A percentile compares a stretch with the other conserved stretches of the same genome.
Conservation (phyloP, 2,113 vertebrate genomes). For the Manacus vitellinus region DNA sequence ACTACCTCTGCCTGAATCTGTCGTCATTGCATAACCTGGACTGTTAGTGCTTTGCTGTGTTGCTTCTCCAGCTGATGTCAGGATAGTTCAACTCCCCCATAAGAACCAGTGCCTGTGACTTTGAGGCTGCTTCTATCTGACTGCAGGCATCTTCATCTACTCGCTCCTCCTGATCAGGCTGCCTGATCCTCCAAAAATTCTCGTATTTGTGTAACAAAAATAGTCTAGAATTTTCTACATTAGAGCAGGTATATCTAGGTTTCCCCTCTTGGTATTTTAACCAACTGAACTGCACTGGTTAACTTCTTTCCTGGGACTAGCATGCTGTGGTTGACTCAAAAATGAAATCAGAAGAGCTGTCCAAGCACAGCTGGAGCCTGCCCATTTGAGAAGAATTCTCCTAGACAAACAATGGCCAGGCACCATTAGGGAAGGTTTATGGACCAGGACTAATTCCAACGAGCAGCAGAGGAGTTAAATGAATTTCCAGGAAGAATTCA, state of each 20-base stretch:
- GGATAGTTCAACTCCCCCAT: not conserved
- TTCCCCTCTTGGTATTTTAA: not conserved
- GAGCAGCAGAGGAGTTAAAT: rapidly evolving
- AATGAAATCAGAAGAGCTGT: not conserved
- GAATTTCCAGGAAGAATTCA: not conserved
- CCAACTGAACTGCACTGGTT: not conserved
- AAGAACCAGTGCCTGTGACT: not conserved
- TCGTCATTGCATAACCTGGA: not conserved
- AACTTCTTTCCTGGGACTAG: not conserved
- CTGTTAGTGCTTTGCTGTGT: not conserved
- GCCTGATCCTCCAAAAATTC: not conserved
- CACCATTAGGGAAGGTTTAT: not conserved
- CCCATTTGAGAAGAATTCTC: not conserved
- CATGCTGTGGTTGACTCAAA: rapidly evolving
- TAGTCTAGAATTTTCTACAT: not conserved
- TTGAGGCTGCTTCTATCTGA: not conserved
- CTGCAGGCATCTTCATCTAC: not conserved
- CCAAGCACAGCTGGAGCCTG: not conserved
- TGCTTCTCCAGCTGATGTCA: not conserved
- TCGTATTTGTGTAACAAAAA: not conserved
- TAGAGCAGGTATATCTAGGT: not conserved
- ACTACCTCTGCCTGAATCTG: not conserved
- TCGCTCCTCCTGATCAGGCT: not conserved
- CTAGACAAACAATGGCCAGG: not conserved
- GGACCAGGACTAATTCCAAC: not conserved